Conservation (phyloP, 2,797 vertebrate species). For the Periophthalmus magnuspinnatus region DNA sequence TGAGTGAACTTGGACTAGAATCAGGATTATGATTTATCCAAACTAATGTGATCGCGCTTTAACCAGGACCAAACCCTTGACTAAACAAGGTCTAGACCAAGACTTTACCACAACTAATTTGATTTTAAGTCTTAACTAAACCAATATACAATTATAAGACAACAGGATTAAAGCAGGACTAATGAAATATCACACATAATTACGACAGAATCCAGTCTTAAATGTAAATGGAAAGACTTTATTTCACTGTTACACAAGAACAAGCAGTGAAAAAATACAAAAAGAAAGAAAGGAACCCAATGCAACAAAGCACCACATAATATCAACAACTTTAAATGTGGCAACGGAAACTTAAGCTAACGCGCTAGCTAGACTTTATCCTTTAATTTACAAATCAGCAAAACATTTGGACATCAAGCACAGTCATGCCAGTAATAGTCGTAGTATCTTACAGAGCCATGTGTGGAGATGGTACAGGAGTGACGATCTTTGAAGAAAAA, state of each 20-base stretch:
- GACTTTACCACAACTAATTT: neutral
- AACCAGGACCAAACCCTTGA: too few species aligned
- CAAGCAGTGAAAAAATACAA: slow-evolving; percentile 78
- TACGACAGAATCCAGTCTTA: slow-evolving; percentile 15
- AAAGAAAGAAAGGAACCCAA: slow-evolving; percentile 73
- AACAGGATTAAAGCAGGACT: neutral
- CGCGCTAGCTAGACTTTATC: slow-evolving; percentile 68
- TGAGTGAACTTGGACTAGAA: too few species aligned
- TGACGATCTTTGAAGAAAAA: slow-evolving; percentile 61
- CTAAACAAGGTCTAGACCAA: too few species aligned
- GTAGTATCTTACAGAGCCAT: slow-evolving; percentile 79
- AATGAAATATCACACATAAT: neutral
- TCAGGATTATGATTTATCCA: neutral
- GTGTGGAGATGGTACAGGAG: slow-evolving; percentile 61
- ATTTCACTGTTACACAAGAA: slow-evolving; percentile 97
- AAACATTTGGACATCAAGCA: slow-evolving; percentile 80
- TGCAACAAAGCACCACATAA: slow-evolving; percentile 86
- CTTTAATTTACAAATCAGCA: slow-evolving; percentile 76
- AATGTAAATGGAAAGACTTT: slow-evolving; percentile 93
- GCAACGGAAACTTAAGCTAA: slow-evolving; percentile 76
- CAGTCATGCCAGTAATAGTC: slow-evolving; percentile 82
- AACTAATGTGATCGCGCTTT: neutral
- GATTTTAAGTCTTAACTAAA: too few species aligned
- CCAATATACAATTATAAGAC: neutral
- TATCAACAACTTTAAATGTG: slow-evolving; percentile 82